Percentiles rank a stretch among this genome's conserved stretches.
Conservation (phyloP, 2,797 vertebrate species). For the Dermochelys coriacea region DNA sequence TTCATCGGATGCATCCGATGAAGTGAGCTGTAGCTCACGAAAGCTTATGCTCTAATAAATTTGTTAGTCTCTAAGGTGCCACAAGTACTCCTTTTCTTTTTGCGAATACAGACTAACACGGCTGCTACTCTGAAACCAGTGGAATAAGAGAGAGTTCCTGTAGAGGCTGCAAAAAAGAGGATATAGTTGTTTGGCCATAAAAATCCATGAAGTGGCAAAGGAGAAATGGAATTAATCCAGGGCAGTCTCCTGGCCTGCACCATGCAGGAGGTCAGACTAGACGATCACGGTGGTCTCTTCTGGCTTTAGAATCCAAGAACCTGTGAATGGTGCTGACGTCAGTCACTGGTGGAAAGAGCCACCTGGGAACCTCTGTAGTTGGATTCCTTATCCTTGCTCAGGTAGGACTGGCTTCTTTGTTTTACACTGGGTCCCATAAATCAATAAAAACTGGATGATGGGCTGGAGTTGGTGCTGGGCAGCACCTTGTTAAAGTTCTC, state of each 20-base stretch:
- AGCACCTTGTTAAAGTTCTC: neutral
- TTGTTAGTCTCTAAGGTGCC: too few species aligned
- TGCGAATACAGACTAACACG: too few species aligned
- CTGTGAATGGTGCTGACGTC: neutral
- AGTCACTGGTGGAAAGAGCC: neutral
- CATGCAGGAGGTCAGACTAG: neutral
- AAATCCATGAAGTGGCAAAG: neutral
- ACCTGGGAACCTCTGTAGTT: neutral
- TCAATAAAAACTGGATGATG: neutral
- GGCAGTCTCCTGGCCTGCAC: neutral
- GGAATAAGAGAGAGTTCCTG: neutral
- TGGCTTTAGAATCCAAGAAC: neutral
- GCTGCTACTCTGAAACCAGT: too few species aligned
- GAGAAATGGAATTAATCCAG: neutral
- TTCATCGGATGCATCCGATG: too few species aligned
- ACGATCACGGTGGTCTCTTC: neutral
- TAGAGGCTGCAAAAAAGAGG: neutral
- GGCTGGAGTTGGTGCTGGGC: neutral
- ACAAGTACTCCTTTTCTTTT: too few species aligned
- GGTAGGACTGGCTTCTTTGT: neutral
- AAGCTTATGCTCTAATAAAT: too few species aligned
- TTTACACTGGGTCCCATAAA: neutral
- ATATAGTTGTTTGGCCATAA: neutral
- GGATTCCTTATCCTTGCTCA: neutral
- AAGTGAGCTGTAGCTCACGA: too few species aligned